Evolutionary conservation across 2,113 vertebrate species (phyloP), one percentile per base, ranked within the genome.

Genomic region (Polyodon spathula): DNA sequence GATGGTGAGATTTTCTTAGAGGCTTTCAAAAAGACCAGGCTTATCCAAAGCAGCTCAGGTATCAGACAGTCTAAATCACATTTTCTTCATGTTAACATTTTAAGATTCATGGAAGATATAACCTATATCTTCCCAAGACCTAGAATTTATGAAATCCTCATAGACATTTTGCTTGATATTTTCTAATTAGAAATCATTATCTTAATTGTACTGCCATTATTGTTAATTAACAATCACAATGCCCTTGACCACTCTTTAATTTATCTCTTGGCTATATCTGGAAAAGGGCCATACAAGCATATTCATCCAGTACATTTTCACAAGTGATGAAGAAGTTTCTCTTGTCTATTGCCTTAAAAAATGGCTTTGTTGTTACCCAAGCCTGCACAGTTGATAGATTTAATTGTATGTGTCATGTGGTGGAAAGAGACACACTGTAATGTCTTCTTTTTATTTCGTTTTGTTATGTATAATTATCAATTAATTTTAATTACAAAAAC

Each of bases 191-290:
- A 83, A 83, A 79, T 88, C 84, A 94, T 95, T 95, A 94, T 87
- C 82, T 80, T 79, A 84, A 82, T 82, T 87, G 81, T 81, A 83
- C 86, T 88, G 90, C 81, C 82, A 82, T 84, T 81, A 87, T 76
- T 85, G 84, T 89, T 94, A 95, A 94, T 94, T 93, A 90, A 77
- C 82, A 88, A 82, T 83, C 86, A 85, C 82, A 86, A 79, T 91
- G 88, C 89, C 89, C 89, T 90, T 91, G 80, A 75, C 87, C 84
- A 79, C 76, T 73, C 81, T 89, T 87, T 92, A 91, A 93, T 93
- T 90, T 89, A 88, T 86, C 81, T 85, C 86, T 89, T 90, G 88
- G 86, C 86, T 82, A 82, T 83, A 83, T 88, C 83, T 84, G 57
- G n/a, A n/a, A n/a, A n/a, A n/a, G n/a, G n/a, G n/a, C n/a, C n/a